phyloP scores from a whole-genome alignment of 1,140 invertebrate species.

The Apis mellifera region DNA sequence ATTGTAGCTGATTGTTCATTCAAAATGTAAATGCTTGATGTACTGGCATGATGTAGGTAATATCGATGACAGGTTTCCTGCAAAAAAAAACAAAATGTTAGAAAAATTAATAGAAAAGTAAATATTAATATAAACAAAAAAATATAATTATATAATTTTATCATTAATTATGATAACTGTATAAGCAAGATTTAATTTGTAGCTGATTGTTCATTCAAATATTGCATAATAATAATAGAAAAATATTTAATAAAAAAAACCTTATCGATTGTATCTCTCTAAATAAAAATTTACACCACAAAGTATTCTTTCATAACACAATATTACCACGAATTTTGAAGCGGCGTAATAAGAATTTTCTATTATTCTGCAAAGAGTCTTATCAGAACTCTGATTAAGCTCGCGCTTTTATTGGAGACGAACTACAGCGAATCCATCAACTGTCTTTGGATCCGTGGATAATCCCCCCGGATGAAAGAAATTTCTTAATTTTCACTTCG shows the following conservation, averaged over 20 bases:
- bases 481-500: slow-evolving; percentile 22
- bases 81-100: neutral
- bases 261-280: neutral
- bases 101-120: neutral
- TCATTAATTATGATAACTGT: neutral
- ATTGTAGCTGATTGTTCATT: neutral
- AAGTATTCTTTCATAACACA: neutral
- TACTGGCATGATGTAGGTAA: neutral
- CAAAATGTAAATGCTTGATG: neutral
- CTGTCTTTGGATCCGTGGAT: slow-evolving; percentile 10
- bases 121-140: neutral
- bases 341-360: slow-evolving; percentile 1
- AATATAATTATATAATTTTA: neutral
- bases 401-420: slow-evolving; percentile 14
- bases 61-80: neutral
- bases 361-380: slow-evolving; percentile 8
- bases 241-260: too few relatives aligned
- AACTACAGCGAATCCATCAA: slow-evolving; percentile 30
- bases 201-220: neutral
- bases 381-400: slow-evolving; percentile 24
- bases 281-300: neutral
- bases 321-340: neutral
- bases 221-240: too few relatives aligned
- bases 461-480: neutral
- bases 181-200: neutral